These are phyloP conservation scores for Telenomus remus DNA, from an alignment of 1,140 invertebrate species.

Conservation along the genomic window DNA sequence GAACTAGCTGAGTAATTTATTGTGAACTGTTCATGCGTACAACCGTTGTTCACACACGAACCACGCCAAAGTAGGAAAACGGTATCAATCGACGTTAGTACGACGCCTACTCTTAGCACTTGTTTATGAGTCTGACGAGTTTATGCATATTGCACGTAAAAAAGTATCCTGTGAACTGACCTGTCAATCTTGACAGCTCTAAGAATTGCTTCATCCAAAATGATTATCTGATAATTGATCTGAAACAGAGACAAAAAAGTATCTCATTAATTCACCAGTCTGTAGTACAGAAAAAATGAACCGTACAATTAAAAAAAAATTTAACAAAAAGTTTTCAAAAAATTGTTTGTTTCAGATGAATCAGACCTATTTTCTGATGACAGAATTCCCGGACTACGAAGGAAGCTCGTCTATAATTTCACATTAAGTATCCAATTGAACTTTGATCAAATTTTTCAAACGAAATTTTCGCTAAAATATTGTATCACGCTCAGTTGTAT, in stretches of 20 bases:
- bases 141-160: neutral
- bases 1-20: neutral
- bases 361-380: slow-evolving; percentile 29
- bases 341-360: slow-evolving; percentile 36
- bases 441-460: neutral
- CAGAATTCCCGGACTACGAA: slow-evolving; percentile 39
- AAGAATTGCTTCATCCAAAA: slow-evolving; percentile 66
- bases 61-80: no score
- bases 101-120: no score
- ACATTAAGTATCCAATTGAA: slow-evolving; percentile 49
- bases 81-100: no score
- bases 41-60: slow-evolving; percentile 6
- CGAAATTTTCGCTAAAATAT: no score
- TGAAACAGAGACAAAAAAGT: slow-evolving; percentile 42
- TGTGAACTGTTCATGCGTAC: slow-evolving; percentile 22
- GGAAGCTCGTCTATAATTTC: slow-evolving; percentile 34
- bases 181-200: slow-evolving; percentile 64
- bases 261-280: neutral
- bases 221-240: slow-evolving; percentile 60
- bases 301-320: neutral
- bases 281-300: neutral
- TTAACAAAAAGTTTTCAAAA: neutral
- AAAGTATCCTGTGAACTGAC: slow-evolving; percentile 41
- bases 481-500: no score
- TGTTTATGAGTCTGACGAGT: no score